phyloP scores from a whole-genome alignment of 2,113 vertebrate genomes.

The Gulo gulo region DNA sequence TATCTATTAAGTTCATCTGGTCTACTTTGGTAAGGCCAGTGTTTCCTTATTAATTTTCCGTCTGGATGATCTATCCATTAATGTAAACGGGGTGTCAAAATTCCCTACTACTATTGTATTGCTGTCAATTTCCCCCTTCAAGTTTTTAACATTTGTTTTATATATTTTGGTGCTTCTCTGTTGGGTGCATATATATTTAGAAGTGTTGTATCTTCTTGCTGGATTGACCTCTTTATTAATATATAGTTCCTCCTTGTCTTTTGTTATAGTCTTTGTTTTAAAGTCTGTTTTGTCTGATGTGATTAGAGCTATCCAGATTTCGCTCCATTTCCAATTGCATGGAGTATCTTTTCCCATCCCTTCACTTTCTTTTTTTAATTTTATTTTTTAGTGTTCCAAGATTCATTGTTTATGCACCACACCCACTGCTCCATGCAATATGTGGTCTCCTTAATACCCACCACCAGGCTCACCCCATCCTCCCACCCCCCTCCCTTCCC shows the following conservation, averaged over 20 bases:
- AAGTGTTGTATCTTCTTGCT: background rate
- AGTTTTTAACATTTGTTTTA: background rate
- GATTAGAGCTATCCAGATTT: background rate
- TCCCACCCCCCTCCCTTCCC: too few relatives aligned
- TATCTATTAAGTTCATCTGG: background rate
- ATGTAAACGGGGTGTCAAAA: background rate
- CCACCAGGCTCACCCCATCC: too few relatives aligned
- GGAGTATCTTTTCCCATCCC: background rate
- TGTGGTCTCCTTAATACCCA: too few relatives aligned
- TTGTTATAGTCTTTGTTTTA: background rate
- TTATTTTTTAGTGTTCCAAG: too few relatives aligned
- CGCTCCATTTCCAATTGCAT: background rate
- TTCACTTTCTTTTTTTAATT: background rate
- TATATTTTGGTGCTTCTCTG: background rate
- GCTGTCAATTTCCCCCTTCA: background rate
- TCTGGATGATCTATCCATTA: background rate
- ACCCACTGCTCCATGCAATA: too few relatives aligned
- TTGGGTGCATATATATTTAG: background rate
- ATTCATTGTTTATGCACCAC: too few relatives aligned
- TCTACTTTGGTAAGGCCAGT: background rate
- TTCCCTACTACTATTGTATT: background rate
- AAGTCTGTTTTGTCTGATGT: background rate
- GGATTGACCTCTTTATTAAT: background rate
- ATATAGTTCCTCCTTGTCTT: background rate
- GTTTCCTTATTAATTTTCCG: background rate